phyloP scores from a whole-genome alignment of 30 jellyfish, hydroid and myxozoan species.

The Aurelia sp. region DNA sequence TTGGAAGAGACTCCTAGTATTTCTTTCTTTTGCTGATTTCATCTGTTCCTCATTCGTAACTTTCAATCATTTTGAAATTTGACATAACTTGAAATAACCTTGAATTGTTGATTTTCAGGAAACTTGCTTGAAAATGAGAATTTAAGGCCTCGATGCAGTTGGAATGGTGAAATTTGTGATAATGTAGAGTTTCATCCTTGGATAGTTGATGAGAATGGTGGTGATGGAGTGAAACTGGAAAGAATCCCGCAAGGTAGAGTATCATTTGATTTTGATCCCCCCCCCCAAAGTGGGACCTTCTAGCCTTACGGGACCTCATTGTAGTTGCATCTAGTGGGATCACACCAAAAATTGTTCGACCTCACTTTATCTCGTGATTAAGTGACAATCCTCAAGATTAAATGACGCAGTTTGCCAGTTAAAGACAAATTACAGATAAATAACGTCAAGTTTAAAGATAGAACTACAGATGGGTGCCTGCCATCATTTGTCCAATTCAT shows the following conservation, averaged over 20 bases:
- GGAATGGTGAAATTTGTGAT: conserved; percentile 34
- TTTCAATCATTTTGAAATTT: background rate
- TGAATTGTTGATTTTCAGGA: conserved; percentile 11
- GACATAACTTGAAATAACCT: background rate
- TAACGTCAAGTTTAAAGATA: no score
- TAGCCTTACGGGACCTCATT: no score
- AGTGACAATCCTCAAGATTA: no score
- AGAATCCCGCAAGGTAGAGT: conserved; percentile 29
- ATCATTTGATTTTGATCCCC: no score
- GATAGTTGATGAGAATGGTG: conserved; percentile 32
- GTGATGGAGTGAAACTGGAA: conserved; percentile 56
- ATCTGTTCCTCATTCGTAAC: background rate
- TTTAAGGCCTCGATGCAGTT: conserved; percentile 19
- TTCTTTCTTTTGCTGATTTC: background rate
- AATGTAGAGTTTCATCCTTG: conserved; percentile 47
- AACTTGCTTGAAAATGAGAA: conserved; percentile 41
- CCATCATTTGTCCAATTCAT: no score
- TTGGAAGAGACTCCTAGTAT: background rate
- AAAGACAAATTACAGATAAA: no score
- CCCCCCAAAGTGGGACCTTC: no score
- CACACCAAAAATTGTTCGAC: no score
- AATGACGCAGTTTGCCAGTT: no score
- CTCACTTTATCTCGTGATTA: no score
- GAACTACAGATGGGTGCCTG: no score
- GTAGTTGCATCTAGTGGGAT: no score